phyloP scores from a whole-genome alignment of 1,140 invertebrate genomes.

The Dysdera silvatica region DNA sequence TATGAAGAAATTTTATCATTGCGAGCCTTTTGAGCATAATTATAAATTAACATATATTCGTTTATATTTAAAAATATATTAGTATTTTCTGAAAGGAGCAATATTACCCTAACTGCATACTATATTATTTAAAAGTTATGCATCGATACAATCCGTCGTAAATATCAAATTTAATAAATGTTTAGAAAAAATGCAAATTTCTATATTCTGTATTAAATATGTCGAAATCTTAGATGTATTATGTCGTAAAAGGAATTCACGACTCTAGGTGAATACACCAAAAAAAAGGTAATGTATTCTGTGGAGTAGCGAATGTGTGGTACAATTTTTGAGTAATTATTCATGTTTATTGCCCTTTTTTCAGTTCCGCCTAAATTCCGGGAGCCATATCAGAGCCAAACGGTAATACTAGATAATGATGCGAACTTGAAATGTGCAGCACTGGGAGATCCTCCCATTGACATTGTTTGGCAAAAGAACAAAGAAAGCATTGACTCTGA shows the following conservation, averaged over 20 bases:
- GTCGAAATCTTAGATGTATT: not conserved
- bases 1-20: too few relatives aligned
- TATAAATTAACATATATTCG: too few relatives aligned
- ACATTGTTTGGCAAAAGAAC: conserved; percentile 68
- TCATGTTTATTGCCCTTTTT: not conserved
- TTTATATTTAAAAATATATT: too few relatives aligned
- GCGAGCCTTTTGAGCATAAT: too few relatives aligned
- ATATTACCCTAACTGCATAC: too few relatives aligned
- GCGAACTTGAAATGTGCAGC: conserved; percentile 31
- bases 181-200: not conserved
- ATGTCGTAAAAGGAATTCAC: not conserved
- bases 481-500: conserved; percentile 76
- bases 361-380: conserved; percentile 21
- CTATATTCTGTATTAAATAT: not conserved
- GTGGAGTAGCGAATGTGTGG: not conserved
- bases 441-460: conserved; percentile 62
- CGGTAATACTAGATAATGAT: conserved; percentile 23
- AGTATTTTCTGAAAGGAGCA: too few relatives aligned
- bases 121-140: too few relatives aligned
- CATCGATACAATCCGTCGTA: too few relatives aligned
- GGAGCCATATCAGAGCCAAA: conserved; percentile 16
- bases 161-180: too few relatives aligned
- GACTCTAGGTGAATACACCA: not conserved
- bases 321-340: not conserved
- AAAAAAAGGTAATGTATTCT: not conserved